phyloP scores from a whole-genome alignment of 2,797 vertebrate species.

The Pelodytes ibericus region DNA sequence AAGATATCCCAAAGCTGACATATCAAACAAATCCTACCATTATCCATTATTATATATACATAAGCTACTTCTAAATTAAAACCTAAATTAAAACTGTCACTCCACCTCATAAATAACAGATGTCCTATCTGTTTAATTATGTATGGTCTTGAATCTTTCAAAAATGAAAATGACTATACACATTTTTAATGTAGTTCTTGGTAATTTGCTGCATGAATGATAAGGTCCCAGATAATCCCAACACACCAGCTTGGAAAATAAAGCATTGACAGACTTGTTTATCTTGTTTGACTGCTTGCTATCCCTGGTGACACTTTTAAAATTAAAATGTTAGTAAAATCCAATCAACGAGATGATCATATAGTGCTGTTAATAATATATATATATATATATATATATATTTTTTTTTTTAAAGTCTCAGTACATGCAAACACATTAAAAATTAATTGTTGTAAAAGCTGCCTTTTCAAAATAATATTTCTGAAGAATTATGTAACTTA shows the following conservation, averaged over 20 bases:
- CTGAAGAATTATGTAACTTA: too few relatives aligned
- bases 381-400: constrained; percentile 44
- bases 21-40: constrained; percentile 65
- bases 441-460: constrained; percentile 65
- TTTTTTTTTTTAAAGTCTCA: constrained; percentile 44
- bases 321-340: constrained; percentile 79
- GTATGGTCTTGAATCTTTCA: constrained; percentile 81
- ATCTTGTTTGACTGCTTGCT: constrained; percentile 67
- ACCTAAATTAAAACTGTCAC: constrained; percentile 82
- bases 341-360: constrained; percentile 79
- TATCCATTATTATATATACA: constrained; percentile 69
- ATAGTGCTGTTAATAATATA: constrained; percentile 75
- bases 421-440: constrained; percentile 64
- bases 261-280: constrained; percentile 70
- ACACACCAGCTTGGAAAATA: constrained; percentile 78
- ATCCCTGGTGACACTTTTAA: constrained; percentile 70
- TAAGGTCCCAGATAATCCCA: constrained; percentile 78
- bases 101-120: constrained; percentile 89
- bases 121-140: constrained; percentile 84
- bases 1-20: too few relatives aligned
- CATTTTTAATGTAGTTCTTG: constrained; percentile 83
- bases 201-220: constrained; percentile 82
- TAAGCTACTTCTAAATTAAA: constrained; percentile 72
- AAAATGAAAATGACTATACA: constrained; percentile 81
- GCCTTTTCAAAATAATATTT: constrained; percentile 8